Evolutionary conservation across 2,113 vertebrate genomes (phyloP).

Genomic region (Garra rufa): DNA sequence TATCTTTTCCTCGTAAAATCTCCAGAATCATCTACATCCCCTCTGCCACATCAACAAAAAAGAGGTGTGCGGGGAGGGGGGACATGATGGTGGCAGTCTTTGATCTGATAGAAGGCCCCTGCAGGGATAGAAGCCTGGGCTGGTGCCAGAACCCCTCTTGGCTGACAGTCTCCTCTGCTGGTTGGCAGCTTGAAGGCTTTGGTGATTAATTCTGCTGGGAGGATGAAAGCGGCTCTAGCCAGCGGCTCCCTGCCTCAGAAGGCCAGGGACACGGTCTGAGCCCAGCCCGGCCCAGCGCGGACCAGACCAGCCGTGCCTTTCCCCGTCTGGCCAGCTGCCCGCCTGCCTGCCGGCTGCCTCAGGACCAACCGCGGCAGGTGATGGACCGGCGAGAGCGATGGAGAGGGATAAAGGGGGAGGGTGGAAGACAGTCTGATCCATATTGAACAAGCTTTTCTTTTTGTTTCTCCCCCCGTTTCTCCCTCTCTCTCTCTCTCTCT

Average conservation of each 20-base stretch:
- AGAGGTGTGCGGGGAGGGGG: conserved; percentile 27
- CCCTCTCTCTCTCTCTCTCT: background rate
- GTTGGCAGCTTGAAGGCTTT: conserved; percentile 77
- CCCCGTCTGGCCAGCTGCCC: conserved; percentile 61
- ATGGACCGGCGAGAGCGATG: conserved; percentile 33
- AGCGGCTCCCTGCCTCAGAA: conserved; percentile 50
- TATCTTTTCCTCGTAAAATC: conserved; percentile 47
- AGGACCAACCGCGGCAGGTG: conserved; percentile 50
- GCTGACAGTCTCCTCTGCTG: conserved; percentile 65
- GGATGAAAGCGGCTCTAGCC: conserved; percentile 75
- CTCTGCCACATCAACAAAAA: conserved; percentile 45
- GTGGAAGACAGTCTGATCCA: background rate
- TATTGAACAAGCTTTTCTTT: conserved; percentile 35
- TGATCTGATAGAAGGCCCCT: conserved; percentile 59
- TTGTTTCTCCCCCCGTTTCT: conserved; percentile 14
- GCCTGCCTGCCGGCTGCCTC: conserved; percentile 52
- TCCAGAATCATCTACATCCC: conserved; percentile 58
- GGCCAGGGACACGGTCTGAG: conserved; percentile 56
- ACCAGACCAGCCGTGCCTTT: conserved; percentile 33
- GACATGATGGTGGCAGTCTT: conserved; percentile 48
- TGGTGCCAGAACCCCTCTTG: conserved; percentile 57
- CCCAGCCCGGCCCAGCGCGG: conserved; percentile 53
- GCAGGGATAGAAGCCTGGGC: conserved; percentile 54
- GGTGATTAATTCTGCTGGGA: conserved; percentile 83
- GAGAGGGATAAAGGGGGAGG: conserved; percentile 29